A percentile compares a stretch with the other conserved stretches of the same genome.
These are phyloP conservation scores for Lycophotia porphyrea DNA, from an alignment of 2,888 invertebrate species.

Conservation along the genomic window DNA sequence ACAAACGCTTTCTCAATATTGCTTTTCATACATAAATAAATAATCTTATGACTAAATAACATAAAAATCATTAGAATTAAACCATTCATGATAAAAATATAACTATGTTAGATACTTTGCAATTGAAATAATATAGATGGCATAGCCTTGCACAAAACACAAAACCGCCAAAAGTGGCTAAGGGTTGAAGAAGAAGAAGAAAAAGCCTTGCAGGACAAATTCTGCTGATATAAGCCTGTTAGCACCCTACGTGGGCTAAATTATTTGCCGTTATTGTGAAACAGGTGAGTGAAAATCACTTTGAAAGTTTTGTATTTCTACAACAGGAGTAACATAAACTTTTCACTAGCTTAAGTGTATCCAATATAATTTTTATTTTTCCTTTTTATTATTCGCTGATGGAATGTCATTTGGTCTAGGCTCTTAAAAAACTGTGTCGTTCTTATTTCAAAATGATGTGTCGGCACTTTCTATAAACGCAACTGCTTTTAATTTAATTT, in stretches of 20 bases:
- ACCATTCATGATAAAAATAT: not conserved
- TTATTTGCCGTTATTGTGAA: too few relatives aligned
- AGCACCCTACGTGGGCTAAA: too few relatives aligned
- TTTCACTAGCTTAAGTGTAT: not conserved
- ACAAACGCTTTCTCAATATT: not conserved
- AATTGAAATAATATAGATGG: not conserved
- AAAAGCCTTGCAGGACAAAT: too few relatives aligned
- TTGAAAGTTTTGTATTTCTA: not conserved
- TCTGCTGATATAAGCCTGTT: too few relatives aligned
- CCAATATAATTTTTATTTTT: not conserved
- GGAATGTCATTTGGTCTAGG: not conserved
- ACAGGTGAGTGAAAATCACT: too few relatives aligned
- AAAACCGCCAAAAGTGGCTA: too few relatives aligned
- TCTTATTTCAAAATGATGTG: not conserved
- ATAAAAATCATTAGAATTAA: not conserved
- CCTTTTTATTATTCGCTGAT: not conserved
- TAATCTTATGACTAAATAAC: not conserved
- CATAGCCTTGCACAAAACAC: too few relatives aligned
- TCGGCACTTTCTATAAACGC: constrained; percentile 1
- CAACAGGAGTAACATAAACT: not conserved
- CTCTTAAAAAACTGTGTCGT: not conserved
- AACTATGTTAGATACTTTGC: not conserved
- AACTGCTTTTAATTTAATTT: not conserved
- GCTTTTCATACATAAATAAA: not conserved
- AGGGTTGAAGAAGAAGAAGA: too few relatives aligned